These are phyloP conservation scores for Papilio dardanus DNA, from an alignment of 1,140 invertebrate genomes.

Conservation along the genomic window DNA sequence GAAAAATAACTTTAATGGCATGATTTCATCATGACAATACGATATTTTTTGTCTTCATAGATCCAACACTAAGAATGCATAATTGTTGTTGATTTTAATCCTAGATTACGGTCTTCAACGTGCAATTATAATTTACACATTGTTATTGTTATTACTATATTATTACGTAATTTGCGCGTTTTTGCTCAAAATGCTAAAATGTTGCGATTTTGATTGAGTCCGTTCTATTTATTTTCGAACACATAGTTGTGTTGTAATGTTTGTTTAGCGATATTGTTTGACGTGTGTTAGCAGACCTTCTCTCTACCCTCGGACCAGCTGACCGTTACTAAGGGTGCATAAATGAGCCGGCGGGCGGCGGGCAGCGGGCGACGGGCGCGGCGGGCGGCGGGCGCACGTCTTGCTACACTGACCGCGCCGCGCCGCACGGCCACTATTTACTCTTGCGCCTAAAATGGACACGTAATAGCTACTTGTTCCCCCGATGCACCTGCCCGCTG, in stretches of 20 bases:
- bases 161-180: background rate
- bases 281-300: slow-evolving; percentile 6
- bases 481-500: slow-evolving; percentile 70
- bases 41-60: slow-evolving; percentile 10
- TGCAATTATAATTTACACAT: slow-evolving; percentile 10
- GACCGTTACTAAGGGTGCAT: slow-evolving; percentile 77
- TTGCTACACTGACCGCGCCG: slow-evolving; percentile 64
- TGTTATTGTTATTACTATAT: background rate
- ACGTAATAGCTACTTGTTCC: slow-evolving; percentile 78
- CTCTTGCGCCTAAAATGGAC: slow-evolving; percentile 77
- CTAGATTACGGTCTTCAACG: slow-evolving; percentile 20
- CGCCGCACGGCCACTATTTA: slow-evolving; percentile 64
- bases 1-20: slow-evolving; percentile 20
- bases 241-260: background rate
- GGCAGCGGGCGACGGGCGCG: slow-evolving; percentile 52
- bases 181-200: background rate
- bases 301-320: slow-evolving; percentile 52
- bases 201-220: background rate
- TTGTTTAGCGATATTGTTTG: background rate
- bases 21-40: slow-evolving; percentile 34
- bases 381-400: slow-evolving; percentile 51
- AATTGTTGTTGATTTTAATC: slow-evolving; percentile 35
- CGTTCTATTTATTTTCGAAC: background rate
- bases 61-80: slow-evolving; percentile 9
- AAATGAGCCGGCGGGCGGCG: slow-evolving; percentile 67